These are phyloP conservation scores for Amiota mariae DNA, from an alignment of 2,888 invertebrate genomes.

Conservation along the genomic window DNA sequence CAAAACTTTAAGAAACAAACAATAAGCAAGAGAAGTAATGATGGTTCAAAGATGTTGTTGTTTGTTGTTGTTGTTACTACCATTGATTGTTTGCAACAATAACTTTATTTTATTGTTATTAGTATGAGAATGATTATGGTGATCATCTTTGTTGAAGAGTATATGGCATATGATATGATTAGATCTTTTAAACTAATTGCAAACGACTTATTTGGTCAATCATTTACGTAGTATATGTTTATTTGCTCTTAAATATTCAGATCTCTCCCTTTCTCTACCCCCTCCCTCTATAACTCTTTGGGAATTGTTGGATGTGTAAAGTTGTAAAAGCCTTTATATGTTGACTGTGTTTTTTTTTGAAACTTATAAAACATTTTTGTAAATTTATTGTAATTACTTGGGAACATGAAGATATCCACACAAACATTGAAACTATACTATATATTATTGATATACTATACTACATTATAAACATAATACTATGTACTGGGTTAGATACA, in stretches of 20 bases:
- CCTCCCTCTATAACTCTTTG: too few relatives aligned
- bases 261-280: neutral
- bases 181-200: constrained; percentile 16
- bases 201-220: constrained; percentile 26
- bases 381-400: constrained; percentile 61
- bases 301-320: neutral
- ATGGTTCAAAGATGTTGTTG: too few relatives aligned
- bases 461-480: too few relatives aligned
- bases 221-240: constrained; percentile 37
- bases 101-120: constrained; percentile 31
- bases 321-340: too few relatives aligned
- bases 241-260: constrained; percentile 8
- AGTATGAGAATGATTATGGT: neutral
- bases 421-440: neutral
- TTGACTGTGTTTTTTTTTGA: neutral
- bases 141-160: neutral
- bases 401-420: constrained; percentile 30
- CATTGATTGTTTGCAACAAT: constrained; percentile 1
- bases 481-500: too few relatives aligned
- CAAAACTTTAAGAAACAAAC: neutral
- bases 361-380: constrained; percentile 42
- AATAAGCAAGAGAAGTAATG: too few relatives aligned
- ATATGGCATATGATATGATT: neutral
- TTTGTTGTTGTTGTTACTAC: too few relatives aligned
- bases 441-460: too few relatives aligned